A percentile compares a stretch with the other conserved stretches of the same genome.
These are phyloP conservation scores for Tamandua tetradactyla DNA, from an alignment of 2,797 vertebrate species.

Conservation along the genomic window DNA sequence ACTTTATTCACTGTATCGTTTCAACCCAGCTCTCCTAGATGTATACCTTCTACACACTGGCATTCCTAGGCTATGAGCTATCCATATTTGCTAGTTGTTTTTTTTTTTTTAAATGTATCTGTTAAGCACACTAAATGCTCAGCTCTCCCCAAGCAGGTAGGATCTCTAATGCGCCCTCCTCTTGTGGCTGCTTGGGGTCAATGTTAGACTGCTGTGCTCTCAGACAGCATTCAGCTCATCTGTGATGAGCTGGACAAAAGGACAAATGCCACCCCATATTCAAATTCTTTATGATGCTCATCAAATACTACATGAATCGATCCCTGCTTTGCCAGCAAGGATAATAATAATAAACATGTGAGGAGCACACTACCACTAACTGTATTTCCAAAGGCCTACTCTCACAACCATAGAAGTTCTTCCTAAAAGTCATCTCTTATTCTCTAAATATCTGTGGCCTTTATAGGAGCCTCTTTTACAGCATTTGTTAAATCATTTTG, in stretches of 20 bases:
- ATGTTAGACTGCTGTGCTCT: no score
- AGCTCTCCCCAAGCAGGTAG: neutral
- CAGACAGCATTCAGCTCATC: neutral
- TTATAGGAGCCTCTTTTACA: neutral
- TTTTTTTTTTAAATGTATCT: neutral
- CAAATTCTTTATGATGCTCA: neutral
- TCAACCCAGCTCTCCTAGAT: neutral
- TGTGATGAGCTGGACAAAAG: neutral
- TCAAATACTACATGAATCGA: neutral
- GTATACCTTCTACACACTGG: neutral
- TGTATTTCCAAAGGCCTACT: neutral
- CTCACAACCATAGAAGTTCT: neutral
- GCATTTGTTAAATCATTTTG: neutral
- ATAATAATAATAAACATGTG: neutral
- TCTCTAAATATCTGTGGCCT: neutral
- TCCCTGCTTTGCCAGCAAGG: neutral
- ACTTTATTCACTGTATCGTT: neutral
- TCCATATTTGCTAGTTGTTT: neutral
- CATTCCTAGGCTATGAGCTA: neutral
- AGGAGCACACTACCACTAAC: neutral
- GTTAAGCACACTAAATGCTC: neutral
- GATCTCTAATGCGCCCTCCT: neutral
- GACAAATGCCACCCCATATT: neutral
- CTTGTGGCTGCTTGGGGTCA: neutral
- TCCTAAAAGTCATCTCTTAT: neutral